A percentile compares a stretch with the other conserved stretches of the same genome.
These are phyloP conservation scores for Vidua macroura DNA, from an alignment of 2,113 vertebrate genomes.

Conservation along the genomic window DNA sequence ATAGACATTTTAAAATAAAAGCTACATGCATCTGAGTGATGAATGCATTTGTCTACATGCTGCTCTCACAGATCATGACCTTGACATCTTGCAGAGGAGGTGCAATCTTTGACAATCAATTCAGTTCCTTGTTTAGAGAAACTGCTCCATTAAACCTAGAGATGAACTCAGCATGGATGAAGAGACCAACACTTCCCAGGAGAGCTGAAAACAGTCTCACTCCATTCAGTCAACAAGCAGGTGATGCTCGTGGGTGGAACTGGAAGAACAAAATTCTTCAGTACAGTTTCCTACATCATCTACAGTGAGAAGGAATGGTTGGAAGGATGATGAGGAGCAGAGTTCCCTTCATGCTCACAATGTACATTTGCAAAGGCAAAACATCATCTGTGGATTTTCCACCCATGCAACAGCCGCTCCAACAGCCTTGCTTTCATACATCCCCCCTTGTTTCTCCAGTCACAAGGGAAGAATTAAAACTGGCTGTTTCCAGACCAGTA, in stretches of 20 bases:
- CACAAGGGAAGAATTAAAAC: neutral
- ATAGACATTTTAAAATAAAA: neutral
- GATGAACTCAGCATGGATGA: neutral
- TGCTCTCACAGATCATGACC: neutral
- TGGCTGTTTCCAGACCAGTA: neutral
- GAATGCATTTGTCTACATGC: neutral
- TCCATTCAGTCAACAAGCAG: neutral
- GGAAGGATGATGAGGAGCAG: neutral
- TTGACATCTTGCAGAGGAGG: neutral
- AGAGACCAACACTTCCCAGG: neutral
- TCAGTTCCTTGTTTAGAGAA: neutral
- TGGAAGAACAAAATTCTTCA: neutral
- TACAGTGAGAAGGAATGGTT: neutral
- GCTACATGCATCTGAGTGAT: neutral
- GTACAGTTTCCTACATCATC: neutral
- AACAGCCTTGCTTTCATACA: conserved; percentile 3
- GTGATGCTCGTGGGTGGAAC: neutral
- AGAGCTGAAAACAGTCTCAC: neutral
- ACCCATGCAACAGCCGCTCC: neutral
- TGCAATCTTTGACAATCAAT: neutral
- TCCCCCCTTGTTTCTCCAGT: neutral
- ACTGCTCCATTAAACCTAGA: neutral
- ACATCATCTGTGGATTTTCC: neutral
- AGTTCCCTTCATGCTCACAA: neutral
- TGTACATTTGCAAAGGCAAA: conserved; percentile 1